Base-by-base conservation (phyloP, 30 jellyfish, hydroid and myxozoan genomes). In the Aurelia sp. region DNA sequence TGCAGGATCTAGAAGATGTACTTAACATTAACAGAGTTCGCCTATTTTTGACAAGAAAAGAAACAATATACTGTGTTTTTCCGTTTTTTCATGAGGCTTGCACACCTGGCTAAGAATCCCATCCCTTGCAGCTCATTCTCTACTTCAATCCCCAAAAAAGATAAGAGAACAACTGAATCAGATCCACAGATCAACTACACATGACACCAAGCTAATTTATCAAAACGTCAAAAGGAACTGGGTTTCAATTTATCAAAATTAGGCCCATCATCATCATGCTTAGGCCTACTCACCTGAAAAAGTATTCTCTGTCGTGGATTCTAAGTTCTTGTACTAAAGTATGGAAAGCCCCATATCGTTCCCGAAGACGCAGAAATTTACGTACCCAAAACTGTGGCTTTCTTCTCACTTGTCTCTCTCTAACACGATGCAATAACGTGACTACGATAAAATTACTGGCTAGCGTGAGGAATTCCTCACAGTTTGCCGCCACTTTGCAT, bases 301-400 rank as follows among this genome's bases (percentile, higher is more conserved):
- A 74, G 72, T 74, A 74, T 74, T 74, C 85, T 74, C 85, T 74
- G 67, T 74, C 85, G 40, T 41, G 72, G 67, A 74, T 47, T 52
- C 72, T 47, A 47, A 74, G 85, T 74, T 74, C 85, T 74, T 55
- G 85, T 74, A 50, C 85, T 55, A 74, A 74, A 11, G 85, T 74
- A 40, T 44, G 70, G 72, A 41, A 74, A 41, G 85, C 85, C 21
- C 85, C 76, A 74, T 74, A 22, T 38, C 24, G 27, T 53, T 74
- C 72, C 72, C 85, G 70, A 41, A 52, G 72, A 74, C 72, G 85
- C 70, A 41, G 72, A 74, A 74, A 41, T 74, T 74, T 17, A 6
- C 85, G 85, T 35, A 74, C 85, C 72, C 85, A 74, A 52, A 74
- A 74, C 72, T 77, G 17, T 41, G 70, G 85, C 22, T 52, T 74